Evolutionary conservation across 2,888 invertebrate species (phyloP).

Genomic region (Lasioglossum leucozonium): DNA sequence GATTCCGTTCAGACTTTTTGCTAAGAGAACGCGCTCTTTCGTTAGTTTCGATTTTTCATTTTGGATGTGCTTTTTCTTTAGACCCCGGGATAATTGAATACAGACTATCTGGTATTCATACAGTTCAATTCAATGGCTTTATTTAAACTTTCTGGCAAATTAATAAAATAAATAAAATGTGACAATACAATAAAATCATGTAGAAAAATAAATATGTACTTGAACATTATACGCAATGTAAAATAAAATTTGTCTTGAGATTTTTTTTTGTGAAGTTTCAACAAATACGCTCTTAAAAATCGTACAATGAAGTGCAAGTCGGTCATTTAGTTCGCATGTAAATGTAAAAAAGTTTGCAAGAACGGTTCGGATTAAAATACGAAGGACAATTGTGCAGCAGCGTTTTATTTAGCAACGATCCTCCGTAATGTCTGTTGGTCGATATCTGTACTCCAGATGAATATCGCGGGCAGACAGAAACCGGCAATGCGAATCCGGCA

Average conservation of each 20-base stretch:
- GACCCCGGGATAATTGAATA: too few relatives aligned
- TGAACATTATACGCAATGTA: not conserved
- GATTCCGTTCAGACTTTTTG: not conserved
- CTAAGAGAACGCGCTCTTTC: not conserved
- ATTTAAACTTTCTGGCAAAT: not conserved
- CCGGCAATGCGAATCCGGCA: slow-evolving; percentile 69
- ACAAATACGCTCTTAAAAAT: not conserved
- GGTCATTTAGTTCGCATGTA: not conserved
- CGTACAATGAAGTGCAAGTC: not conserved
- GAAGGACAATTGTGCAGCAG: not conserved
- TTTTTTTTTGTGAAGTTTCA: not conserved
- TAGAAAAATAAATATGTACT: not conserved
- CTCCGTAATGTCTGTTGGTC: slow-evolving; percentile 29
- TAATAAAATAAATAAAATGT: too few relatives aligned
- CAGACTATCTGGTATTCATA: too few relatives aligned
- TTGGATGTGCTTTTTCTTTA: not conserved
- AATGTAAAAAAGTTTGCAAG: not conserved
- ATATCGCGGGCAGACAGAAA: slow-evolving; percentile 46
- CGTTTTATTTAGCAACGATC: slow-evolving; percentile 13
- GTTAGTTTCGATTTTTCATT: not conserved
- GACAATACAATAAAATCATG: not conserved
- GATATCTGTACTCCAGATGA: slow-evolving; percentile 40
- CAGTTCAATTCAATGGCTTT: not conserved
- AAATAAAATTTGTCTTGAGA: not conserved
- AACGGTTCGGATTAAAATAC: not conserved